Conservation (phyloP, 2,797 vertebrate species). For the Gobio occitaniae region DNA sequence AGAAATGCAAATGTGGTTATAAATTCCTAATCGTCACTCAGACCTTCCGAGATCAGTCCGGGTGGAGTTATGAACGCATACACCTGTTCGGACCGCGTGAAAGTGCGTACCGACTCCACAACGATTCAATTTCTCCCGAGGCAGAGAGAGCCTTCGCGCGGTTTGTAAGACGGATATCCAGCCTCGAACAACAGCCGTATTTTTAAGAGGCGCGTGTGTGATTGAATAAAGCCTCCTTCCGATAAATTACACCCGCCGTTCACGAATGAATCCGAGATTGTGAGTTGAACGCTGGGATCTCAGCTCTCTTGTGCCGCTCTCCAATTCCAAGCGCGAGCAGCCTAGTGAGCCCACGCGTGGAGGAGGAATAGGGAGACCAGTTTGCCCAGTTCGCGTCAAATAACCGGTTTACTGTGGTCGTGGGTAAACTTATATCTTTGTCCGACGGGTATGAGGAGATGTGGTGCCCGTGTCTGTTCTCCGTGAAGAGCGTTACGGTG, state of each 20-base stretch:
- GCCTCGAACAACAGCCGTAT: not conserved
- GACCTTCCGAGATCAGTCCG: constrained; percentile 8
- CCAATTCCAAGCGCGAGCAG: constrained; percentile 22
- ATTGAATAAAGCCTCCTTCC: not conserved
- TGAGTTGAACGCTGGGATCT: not conserved
- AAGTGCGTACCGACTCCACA: constrained; percentile 24
- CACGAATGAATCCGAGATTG: constrained; percentile 12
- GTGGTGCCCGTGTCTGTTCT: not conserved
- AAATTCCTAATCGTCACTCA: constrained; percentile 27
- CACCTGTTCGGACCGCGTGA: constrained; percentile 44
- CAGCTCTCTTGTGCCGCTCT: constrained; percentile 28
- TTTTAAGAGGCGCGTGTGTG: not conserved
- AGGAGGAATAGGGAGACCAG: constrained; percentile 25
- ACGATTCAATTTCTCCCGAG: not conserved
- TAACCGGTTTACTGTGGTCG: not conserved
- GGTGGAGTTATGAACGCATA: constrained; percentile 19
- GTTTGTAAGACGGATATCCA: constrained; percentile 16
- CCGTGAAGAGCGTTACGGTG: constrained; percentile 34
- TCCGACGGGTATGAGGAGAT: not conserved
- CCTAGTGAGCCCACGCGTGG: constrained; percentile 45
- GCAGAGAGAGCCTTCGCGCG: not conserved
- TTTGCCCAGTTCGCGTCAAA: constrained; percentile 18
- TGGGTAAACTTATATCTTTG: constrained; percentile 10
- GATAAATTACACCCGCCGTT: constrained; percentile 14
- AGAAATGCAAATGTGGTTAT: not conserved